phyloP scores from a whole-genome alignment of 1,140 invertebrate genomes.

The Drosophila sproati region DNA sequence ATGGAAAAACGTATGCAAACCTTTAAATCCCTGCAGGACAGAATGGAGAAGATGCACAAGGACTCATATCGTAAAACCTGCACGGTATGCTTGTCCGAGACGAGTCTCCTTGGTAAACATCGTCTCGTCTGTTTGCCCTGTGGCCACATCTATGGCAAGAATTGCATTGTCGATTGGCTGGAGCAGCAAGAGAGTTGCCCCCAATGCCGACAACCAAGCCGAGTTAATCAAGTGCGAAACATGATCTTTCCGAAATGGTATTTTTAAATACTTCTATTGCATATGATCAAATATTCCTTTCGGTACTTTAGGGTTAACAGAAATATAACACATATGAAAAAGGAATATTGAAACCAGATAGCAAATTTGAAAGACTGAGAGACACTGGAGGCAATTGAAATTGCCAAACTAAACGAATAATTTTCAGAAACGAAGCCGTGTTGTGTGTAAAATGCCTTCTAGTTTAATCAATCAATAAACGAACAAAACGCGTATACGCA shows the following conservation, averaged over 20 bases:
- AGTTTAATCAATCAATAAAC: slow-evolving; percentile 80
- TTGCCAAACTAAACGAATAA: slow-evolving; percentile 54
- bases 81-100: background rate
- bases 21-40: no score
- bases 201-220: background rate
- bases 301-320: no score
- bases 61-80: background rate
- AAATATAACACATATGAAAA: no score
- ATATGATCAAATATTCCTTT: no score
- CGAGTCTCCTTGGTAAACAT: background rate
- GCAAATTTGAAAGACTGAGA: background rate
- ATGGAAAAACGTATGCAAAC: no score
- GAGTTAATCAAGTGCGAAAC: slow-evolving; percentile 15
- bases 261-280: no score
- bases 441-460: slow-evolving; percentile 59
- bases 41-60: no score
- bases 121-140: background rate
- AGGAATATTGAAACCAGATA: no score
- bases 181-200: background rate
- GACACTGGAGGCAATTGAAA: slow-evolving; percentile 43
- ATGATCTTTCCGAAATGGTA: no score
- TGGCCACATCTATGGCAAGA: background rate
- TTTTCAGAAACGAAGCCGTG: slow-evolving; percentile 54
- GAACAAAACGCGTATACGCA: slow-evolving; percentile 81
- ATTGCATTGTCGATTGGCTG: background rate